phyloP scores from a whole-genome alignment of 2,797 vertebrate genomes.

The Syngnathus rostellatus region DNA sequence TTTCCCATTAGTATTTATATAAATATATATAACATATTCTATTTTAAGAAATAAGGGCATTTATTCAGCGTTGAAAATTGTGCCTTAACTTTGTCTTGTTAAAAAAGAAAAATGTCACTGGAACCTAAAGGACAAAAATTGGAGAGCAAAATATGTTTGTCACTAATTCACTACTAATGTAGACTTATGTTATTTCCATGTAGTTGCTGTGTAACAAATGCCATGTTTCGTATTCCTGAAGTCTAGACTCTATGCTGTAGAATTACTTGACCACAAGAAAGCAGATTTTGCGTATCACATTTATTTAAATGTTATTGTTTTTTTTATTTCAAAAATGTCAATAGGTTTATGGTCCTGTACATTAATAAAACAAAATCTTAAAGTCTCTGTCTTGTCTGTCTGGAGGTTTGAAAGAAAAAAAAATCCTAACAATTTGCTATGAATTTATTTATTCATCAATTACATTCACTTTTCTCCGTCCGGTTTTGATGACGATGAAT shows the following conservation, averaged over 20 bases:
- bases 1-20: slow-evolving; percentile 54
- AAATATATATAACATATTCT: slow-evolving; percentile 48
- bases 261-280: slow-evolving; percentile 50
- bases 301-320: slow-evolving; percentile 24
- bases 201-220: slow-evolving; percentile 40
- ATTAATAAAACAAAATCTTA: slow-evolving; percentile 8
- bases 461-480: no score
- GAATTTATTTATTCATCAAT: neutral
- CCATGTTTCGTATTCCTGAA: slow-evolving; percentile 14
- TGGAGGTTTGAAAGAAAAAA: neutral
- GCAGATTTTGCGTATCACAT: slow-evolving; percentile 38
- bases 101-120: slow-evolving; percentile 45
- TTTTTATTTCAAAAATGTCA: slow-evolving; percentile 15
- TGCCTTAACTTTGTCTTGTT: slow-evolving; percentile 24
- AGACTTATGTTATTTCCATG: slow-evolving; percentile 10
- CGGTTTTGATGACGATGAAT: neutral
- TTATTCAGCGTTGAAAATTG: slow-evolving; percentile 33
- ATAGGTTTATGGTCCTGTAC: slow-evolving; percentile 23
- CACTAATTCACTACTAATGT: slow-evolving; percentile 4
- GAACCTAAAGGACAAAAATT: slow-evolving; percentile 30
- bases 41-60: slow-evolving; percentile 55
- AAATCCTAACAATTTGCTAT: neutral
- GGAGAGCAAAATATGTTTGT: slow-evolving; percentile 24
- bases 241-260: slow-evolving; percentile 40
- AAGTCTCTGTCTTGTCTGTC: neutral